A percentile compares a stretch with the other conserved stretches of the same genome.
phyloP scores from a whole-genome alignment of 2,888 invertebrate species.

The Netelia fuscicornis region DNA sequence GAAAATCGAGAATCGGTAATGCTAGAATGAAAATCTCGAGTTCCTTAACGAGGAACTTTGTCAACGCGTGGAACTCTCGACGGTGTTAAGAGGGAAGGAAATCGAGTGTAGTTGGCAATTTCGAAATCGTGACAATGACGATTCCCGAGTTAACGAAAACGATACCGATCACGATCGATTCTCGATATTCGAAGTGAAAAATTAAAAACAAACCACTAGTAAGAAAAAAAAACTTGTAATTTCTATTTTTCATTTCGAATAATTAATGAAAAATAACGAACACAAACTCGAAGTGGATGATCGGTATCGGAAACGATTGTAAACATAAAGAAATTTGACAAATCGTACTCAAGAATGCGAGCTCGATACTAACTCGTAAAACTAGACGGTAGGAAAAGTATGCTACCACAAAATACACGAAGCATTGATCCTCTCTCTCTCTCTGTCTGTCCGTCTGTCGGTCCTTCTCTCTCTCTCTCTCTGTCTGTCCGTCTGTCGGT shows the following conservation, averaged over 20 bases:
- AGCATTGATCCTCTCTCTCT: not conserved
- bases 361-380: not conserved
- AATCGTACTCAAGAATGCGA: constrained; percentile 12
- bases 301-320: too few species aligned
- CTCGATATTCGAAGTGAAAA: not conserved
- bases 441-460: not conserved
- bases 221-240: too few species aligned
- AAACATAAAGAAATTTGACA: not conserved
- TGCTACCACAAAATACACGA: not conserved
- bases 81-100: too few species aligned
- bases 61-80: too few species aligned
- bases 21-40: too few species aligned
- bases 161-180: not conserved
- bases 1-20: too few species aligned
- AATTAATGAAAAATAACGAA: too few species aligned
- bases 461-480: not conserved
- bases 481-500: not conserved
- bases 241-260: too few species aligned
- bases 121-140: not conserved
- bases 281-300: too few species aligned
- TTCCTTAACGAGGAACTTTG: too few species aligned
- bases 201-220: too few species aligned
- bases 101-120: not conserved
- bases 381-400: not conserved
- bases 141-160: not conserved